Percentiles rank a stretch among this genome's conserved stretches.
phyloP scores from a whole-genome alignment of 2,797 vertebrate species.

The Numenius phaeopus region DNA sequence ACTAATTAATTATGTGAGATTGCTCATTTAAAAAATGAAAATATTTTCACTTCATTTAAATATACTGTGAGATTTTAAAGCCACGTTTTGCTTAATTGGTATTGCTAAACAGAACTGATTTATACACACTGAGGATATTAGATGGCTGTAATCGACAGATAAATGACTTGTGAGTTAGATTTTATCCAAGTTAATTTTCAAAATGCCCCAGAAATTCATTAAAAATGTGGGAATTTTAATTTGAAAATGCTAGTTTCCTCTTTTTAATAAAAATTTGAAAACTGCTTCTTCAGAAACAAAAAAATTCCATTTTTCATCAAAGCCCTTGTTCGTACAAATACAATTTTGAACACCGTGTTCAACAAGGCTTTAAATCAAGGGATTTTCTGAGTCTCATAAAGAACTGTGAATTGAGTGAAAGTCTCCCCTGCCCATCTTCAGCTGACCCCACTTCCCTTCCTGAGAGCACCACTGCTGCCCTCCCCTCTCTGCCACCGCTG shows the following conservation, averaged over 20 bases:
- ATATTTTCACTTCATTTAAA: constrained; percentile 38
- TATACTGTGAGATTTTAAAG: not conserved
- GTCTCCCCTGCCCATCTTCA: not conserved
- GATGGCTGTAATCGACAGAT: not conserved
- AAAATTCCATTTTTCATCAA: not conserved
- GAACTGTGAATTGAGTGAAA: not conserved
- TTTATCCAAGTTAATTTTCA: not conserved
- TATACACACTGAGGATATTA: not conserved
- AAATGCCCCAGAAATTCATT: not conserved
- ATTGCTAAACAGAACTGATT: not conserved
- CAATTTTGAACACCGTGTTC: not conserved
- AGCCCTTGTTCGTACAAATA: fast-evolving
- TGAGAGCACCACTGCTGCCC: fast-evolving
- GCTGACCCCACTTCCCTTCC: not conserved
- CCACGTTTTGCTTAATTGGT: not conserved
- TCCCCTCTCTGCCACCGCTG: not conserved
- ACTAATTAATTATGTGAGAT: not conserved
- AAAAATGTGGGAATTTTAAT: not conserved
- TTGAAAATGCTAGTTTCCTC: not conserved
- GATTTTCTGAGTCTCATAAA: not conserved
- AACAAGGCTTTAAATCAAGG: not conserved
- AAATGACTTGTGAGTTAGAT: not conserved
- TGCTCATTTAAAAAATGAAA: not conserved
- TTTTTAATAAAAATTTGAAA: not conserved
- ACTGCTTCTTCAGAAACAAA: not conserved